phyloP scores from a whole-genome alignment of 1,140 invertebrate genomes.

The Bombus polaris region DNA sequence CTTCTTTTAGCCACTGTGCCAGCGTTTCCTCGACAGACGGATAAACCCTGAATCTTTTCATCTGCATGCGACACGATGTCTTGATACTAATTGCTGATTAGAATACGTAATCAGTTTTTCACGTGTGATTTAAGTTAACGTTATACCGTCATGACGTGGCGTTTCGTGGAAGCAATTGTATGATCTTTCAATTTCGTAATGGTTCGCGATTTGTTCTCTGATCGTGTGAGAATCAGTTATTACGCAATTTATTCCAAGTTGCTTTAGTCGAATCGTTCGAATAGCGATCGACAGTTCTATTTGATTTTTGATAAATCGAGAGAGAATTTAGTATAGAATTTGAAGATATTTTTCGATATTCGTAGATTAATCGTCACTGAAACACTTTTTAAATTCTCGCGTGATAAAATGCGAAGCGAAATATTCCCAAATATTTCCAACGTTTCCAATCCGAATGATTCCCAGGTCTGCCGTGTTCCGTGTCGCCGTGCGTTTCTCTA shows the following conservation, averaged over 20 bases:
- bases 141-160: accelerated
- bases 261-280: no score
- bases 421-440: no score
- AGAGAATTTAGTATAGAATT: no score
- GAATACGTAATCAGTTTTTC: neutral
- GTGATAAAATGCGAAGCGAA: no score
- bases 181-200: neutral
- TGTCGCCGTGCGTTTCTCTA: neutral
- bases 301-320: no score
- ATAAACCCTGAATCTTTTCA: neutral
- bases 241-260: no score
- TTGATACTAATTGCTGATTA: neutral
- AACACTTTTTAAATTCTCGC: no score
- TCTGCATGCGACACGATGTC: no score
- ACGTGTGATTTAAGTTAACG: neutral
- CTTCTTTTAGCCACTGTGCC: neutral
- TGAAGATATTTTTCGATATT: no score
- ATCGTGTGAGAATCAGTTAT: neutral
- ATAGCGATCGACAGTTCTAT: no score
- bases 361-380: no score
- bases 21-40: neutral
- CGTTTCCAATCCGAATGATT: neutral
- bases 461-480: no score
- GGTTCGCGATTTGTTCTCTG: neutral
- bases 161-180: neutral